Conservation (phyloP, 2,888 invertebrate genomes). For the Hedya salicella region DNA sequence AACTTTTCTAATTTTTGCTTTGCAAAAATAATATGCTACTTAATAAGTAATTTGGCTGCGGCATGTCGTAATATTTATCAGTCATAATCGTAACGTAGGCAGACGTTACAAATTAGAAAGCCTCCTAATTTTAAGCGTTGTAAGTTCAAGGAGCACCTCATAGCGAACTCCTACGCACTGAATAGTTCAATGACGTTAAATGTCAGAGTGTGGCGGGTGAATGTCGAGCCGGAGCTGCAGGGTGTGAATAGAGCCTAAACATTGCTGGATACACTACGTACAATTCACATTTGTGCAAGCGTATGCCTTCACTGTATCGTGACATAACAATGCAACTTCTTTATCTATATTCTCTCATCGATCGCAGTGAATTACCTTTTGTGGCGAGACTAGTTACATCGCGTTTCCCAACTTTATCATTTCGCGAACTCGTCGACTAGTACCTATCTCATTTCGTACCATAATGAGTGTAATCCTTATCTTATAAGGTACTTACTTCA, state of each 20-base stretch:
- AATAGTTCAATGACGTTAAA: conserved; percentile 63
- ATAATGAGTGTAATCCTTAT: too few species aligned
- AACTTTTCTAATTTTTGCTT: neutral
- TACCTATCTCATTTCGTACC: too few species aligned
- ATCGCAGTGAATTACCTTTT: conserved; percentile 7
- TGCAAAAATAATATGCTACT: conserved; percentile 1
- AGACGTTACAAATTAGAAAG: conserved; percentile 36
- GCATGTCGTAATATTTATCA: conserved; percentile 22
- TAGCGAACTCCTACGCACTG: conserved; percentile 42
- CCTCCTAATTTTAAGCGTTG: conserved; percentile 47
- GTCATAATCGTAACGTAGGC: conserved; percentile 10
- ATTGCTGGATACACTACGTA: conserved; percentile 16
- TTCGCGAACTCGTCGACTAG: neutral
- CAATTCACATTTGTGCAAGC: conserved; percentile 32
- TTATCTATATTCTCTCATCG: conserved; percentile 22
- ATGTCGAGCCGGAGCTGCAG: conserved; percentile 50
- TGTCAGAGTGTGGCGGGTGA: conserved; percentile 61
- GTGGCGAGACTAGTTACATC: conserved; percentile 5
- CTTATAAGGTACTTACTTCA: too few species aligned
- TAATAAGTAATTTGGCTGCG: conserved; percentile 8
- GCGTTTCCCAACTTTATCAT: neutral
- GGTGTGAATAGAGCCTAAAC: conserved; percentile 48
- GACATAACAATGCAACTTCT: conserved; percentile 31
- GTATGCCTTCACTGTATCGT: conserved; percentile 28
- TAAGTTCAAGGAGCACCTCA: conserved; percentile 58